Base-by-base conservation (phyloP, 2,797 vertebrate genomes). In the Rhynchonycteris naso region DNA sequence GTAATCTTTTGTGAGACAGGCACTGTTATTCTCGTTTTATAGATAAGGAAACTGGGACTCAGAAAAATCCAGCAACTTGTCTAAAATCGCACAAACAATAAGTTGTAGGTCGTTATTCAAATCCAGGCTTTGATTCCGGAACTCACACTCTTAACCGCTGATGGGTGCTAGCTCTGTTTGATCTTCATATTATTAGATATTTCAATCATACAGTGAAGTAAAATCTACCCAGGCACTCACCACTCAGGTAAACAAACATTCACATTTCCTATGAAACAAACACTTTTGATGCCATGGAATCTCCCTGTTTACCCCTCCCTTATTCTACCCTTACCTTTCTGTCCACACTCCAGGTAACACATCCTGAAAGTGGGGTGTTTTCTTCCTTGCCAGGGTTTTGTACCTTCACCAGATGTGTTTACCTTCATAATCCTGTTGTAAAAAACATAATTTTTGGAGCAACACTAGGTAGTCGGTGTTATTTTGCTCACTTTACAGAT, bases 111-210 rank as follows among this genome's bases (percentile, higher is more conserved):
- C 10, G 52, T 22, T 2, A 24, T 71, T 81, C 47, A 79, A 35
- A 88, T 50, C 43, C 30, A 71, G 65, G 30, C 15, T 93, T 93
- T 74, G 35, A 38, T 80, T 88, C 18, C 89, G 75, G 86, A 54
- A 12, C 65, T 47, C 72, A 30, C 11, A 59, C 1, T 79, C 30
- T 61, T 58, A 87, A 81, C 21, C 9, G 50, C 4, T 26, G 52
- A 71, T 22, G 56, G 56, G 24, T 38, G 24, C 24, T 15, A 75
- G 26, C 35, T 93, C 59, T 93, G 19, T 59, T 69, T 75, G 24
- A 79, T 74, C 35, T 68, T 85, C 38, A 63, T 30, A 14, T 92
- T 66, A 63, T 54, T 90, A 78, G 35, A 12, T 43, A 74, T 72
- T 80, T 94, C 6, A 81, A 4, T 54, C 15, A 81, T 14, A 61